Evolutionary conservation across 2,888 invertebrate genomes (phyloP).

Genomic region (Dryadula phaetusa): DNA sequence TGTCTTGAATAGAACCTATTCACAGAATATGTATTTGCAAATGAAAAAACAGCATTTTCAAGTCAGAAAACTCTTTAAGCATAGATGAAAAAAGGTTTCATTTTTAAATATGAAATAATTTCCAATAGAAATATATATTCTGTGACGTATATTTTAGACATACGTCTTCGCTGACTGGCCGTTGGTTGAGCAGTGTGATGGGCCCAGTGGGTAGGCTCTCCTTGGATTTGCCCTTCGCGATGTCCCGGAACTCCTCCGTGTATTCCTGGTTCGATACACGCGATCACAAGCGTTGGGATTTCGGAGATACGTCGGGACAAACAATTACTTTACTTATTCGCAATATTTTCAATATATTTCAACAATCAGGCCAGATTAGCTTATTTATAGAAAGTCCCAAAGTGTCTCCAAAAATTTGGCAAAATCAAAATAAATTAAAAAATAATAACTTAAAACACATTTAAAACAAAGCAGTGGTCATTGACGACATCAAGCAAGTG

Average conservation of each 20-base stretch:
- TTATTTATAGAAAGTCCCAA: constrained; percentile 1
- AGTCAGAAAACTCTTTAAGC: too few species aligned
- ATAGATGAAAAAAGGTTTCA: neutral
- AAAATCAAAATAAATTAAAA: constrained; percentile 67
- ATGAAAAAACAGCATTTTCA: neutral
- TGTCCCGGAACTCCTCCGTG: constrained; percentile 98
- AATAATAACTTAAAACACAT: constrained; percentile 62
- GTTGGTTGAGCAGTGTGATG: constrained; percentile 97
- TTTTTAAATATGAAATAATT: neutral
- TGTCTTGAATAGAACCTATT: constrained; percentile 14
- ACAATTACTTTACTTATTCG: neutral
- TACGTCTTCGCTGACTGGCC: constrained; percentile 97
- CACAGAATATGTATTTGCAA: constrained; percentile 9
- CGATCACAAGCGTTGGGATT: constrained; percentile 70
- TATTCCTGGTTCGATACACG: constrained; percentile 90
- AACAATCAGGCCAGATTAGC: neutral
- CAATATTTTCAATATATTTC: neutral
- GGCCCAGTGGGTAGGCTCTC: constrained; percentile 95
- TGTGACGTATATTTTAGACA: constrained; percentile 70
- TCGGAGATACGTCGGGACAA: constrained; percentile 61
- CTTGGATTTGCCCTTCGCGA: constrained; percentile 97
- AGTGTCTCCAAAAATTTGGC: constrained; percentile 54
- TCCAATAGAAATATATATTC: constrained; percentile 27
- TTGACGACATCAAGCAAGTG: constrained; percentile 43
- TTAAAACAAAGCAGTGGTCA: constrained; percentile 74